Evolutionary conservation across 2,888 invertebrate genomes (phyloP), one percentile per base, ranked within the genome.

Genomic region (Onchidella celtica): DNA sequence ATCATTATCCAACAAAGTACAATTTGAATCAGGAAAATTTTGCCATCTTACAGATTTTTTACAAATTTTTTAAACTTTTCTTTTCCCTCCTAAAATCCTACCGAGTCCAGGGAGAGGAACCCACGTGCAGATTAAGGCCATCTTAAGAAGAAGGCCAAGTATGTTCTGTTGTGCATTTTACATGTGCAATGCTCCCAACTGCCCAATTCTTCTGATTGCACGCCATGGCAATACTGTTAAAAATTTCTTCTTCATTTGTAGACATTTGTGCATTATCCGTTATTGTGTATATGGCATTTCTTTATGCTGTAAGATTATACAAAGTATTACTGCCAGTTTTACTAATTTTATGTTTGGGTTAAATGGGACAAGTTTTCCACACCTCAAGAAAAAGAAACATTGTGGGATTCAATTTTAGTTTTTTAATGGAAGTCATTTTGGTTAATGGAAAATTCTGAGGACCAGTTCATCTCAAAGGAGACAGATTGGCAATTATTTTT

Each of bases 301-400:
- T 90, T 89, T 87, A 90, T 90, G 88, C 90, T 90, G 89, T 87
- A 84, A 82, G 85, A 85, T 87, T 72, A 57, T 59, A n/a, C 9
- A 72, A 59, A 27, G 32, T 38, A 61, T 61, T 73, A 61, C 73
- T 32, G 75, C 65, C 47, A 47, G 47, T 47, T 47, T 47, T 47
- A 47, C 47, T 47, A 47, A 47, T 11, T 6, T 47, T 47, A n/a
- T n/a, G n/a, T n/a, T n/a, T n/a, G n/a, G n/a, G n/a, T n/a, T n/a
- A n/a, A n/a, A n/a, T n/a, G n/a, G n/a, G n/a, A n/a, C n/a, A n/a
- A n/a, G n/a, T n/a, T n/a, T n/a, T n/a, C n/a, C n/a, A n/a, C n/a
- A n/a, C n/a, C n/a, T n/a, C n/a, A n/a, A 3, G 34, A 17, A 34
- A 66, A n/a, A 11, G 66, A 66, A 21, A 34, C 11, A 36, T 36